These are phyloP conservation scores for Aphidius ervi DNA, from an alignment of 1,140 invertebrate species.

Conservation along the genomic window DNA sequence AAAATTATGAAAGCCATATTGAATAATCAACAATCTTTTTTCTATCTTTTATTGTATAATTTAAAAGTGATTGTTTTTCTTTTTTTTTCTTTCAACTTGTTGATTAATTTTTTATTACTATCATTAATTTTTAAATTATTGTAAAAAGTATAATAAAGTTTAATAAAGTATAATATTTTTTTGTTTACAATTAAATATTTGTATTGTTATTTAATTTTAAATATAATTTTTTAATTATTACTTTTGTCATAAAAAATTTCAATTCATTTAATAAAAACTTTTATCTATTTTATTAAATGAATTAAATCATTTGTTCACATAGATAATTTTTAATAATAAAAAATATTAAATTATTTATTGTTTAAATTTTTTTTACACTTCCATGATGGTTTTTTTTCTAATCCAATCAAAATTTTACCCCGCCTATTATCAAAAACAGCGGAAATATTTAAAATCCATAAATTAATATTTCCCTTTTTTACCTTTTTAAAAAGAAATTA, in stretches of 20 bases:
- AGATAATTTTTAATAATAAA: too few species aligned
- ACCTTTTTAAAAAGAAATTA: too few species aligned
- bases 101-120: conserved; percentile 2
- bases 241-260: too few species aligned
- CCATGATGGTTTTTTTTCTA: too few species aligned
- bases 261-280: too few species aligned
- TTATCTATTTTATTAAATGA: too few species aligned
- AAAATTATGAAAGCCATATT: conserved; percentile 28
- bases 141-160: conserved; percentile 33
- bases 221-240: too few species aligned
- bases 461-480: background rate
- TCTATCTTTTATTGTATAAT: background rate
- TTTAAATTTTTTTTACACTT: background rate
- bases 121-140: conserved; percentile 5
- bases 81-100: background rate
- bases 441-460: background rate
- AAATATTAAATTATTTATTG: too few species aligned
- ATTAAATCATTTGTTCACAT: too few species aligned
- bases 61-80: background rate
- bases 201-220: too few species aligned
- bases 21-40: background rate
- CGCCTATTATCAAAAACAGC: too few species aligned
- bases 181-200: background rate
- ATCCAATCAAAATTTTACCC: too few species aligned
- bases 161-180: conserved; percentile 10